A percentile compares a stretch with the other conserved stretches of the same genome.
Conservation (phyloP, 2,113 vertebrate genomes). For the Bos taurus region ARS-UCD2.0 NC_037351.1:62196001-62196500, state of each 20-base stretch:
- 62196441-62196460: neutral
- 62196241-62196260: neutral
- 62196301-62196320: neutral
- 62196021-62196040: neutral
- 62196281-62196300: neutral
- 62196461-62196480: neutral
- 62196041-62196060: neutral
- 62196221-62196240: neutral
- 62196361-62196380: neutral
- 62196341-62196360: neutral
- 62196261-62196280: neutral
- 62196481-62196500: neutral
- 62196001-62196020: neutral
- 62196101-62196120: neutral
- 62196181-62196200: neutral
- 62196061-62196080: neutral
- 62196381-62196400: neutral
- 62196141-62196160: neutral
- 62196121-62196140: neutral
- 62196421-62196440: neutral
- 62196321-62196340: neutral
- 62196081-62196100: neutral
- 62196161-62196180: neutral
- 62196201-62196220: neutral
- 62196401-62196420: neutral